These are phyloP conservation scores for Phoenicopterus ruber DNA, from an alignment of 2,113 vertebrate genomes.

Conservation along the genomic window DNA sequence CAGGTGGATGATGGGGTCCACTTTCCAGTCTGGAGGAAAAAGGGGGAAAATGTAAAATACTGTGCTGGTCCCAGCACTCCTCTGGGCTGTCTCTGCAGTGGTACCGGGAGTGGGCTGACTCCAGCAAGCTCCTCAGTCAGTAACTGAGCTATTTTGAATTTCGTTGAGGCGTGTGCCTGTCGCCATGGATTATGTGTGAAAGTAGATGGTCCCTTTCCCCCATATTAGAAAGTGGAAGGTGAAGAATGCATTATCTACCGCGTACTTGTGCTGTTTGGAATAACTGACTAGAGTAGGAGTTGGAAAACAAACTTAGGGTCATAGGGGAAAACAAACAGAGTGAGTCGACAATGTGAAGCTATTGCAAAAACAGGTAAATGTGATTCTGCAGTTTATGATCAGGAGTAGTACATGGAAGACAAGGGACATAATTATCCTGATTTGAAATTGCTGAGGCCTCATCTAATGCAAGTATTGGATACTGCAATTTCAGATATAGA, in stretches of 20 bases:
- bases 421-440: neutral
- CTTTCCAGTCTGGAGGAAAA: neutral
- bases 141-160: neutral
- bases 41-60: neutral
- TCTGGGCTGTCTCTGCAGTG: neutral
- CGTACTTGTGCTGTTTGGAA: neutral
- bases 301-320: neutral
- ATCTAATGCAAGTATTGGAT: neutral
- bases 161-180: rapidly evolving
- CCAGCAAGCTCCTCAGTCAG: neutral
- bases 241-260: neutral
- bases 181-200: neutral
- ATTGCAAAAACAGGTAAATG: neutral
- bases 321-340: neutral
- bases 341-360: neutral
- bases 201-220: neutral
- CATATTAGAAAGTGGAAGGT: neutral
- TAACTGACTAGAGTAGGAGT: neutral
- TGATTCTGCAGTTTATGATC: neutral
- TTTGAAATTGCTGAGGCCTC: neutral
- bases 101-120: neutral
- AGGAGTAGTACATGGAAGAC: neutral
- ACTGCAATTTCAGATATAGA: neutral
- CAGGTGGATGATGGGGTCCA: neutral
- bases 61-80: neutral